These are phyloP conservation scores for Heliothis virescens DNA, from an alignment of 1,140 invertebrate genomes.

Conservation along the genomic window DNA sequence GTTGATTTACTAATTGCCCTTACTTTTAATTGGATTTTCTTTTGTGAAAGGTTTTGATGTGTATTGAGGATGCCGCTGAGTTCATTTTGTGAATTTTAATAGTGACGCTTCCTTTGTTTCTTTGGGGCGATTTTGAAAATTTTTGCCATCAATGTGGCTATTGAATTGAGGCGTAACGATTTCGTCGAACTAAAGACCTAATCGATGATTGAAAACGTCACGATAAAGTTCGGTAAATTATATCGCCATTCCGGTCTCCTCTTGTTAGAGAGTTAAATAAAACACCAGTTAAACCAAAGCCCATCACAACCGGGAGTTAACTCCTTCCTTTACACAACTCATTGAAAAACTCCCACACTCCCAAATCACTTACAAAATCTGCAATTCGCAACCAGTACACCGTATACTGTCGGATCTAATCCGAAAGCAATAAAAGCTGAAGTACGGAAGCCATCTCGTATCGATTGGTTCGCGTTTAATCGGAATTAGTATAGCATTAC, in stretches of 20 bases:
- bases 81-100: constrained; percentile 30
- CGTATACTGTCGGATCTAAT: constrained; percentile 24
- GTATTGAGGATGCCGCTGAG: constrained; percentile 22
- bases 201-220: too few species aligned
- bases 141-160: neutral
- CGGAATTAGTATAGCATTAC: constrained; percentile 51
- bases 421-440: constrained; percentile 33
- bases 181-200: too few species aligned
- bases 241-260: too few species aligned
- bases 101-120: neutral
- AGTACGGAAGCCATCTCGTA: constrained; percentile 42
- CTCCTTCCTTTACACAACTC: too few species aligned
- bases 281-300: too few species aligned
- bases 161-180: too few species aligned
- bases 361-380: neutral
- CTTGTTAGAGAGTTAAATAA: too few species aligned
- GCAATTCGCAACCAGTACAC: neutral
- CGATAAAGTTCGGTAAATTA: too few species aligned
- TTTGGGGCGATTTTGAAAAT: neutral
- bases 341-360: neutral
- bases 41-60: constrained; percentile 36
- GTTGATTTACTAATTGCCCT: constrained; percentile 45
- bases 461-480: constrained; percentile 51
- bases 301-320: too few species aligned
- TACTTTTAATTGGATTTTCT: constrained; percentile 46